Base-by-base conservation (phyloP, 2,113 vertebrate genomes). In the Megaptera novaeangliae region DNA sequence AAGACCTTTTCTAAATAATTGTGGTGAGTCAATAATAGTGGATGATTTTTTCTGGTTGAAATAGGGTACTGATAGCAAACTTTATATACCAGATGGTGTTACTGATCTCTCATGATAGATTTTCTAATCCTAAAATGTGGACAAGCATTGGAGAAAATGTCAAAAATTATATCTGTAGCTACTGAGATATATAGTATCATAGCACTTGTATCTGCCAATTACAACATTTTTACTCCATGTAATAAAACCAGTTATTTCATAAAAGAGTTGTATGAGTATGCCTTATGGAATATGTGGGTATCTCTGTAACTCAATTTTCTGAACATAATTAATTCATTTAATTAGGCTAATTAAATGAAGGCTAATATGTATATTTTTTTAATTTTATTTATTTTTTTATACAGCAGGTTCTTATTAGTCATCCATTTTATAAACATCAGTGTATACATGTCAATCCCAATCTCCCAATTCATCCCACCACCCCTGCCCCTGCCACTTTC, bases 91-190 rank as follows among this genome's bases (percentile, higher is more conserved):
- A 83, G 39, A 75, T 10, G 88, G 2, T 55, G 68, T 59, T 72
- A 82, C 12, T 46, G 31, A 78, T 39, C 12, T 75, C 52, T 85
- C 36, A 12, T 80, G 44, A 75, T 55, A 84, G 13, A 74, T 44
- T 88, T 41, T 64, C 55, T 92, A 93, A 93, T 75, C n/a, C 75
- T 93, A 63, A 91, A 94, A 55, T 84, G 44, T 94, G 31, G 63
- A 13, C 69, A 82, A 94, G 4, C 66, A 27, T 15, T 77, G 10
- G 17, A 77, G 44, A 91, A 84, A 91, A 64, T 74, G 21, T 31
- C 39, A 81, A 52, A 57, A 93, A 46, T 34, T 87, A 17, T 27
- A 74, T 69, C 80, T 57, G 3, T 61, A 92, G 55, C 39, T 63
- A 69, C 41, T n/a, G 69, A 57, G 46, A 15, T 69, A 18, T 41